Conservation (phyloP, 2,797 vertebrate genomes). For the Gadopsis bispinosus region DNA sequence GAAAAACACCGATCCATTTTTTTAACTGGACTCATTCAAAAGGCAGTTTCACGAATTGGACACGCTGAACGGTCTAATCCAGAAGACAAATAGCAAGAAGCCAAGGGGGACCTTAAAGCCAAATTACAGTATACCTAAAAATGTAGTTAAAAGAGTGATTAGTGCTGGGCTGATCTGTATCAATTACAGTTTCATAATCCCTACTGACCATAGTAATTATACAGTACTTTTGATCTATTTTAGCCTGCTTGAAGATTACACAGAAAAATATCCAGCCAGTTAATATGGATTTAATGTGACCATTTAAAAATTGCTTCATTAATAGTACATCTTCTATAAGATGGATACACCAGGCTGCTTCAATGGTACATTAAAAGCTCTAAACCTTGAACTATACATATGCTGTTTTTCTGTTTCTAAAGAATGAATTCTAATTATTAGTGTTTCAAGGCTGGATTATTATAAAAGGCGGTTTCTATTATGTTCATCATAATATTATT, state of each 20-base stretch:
- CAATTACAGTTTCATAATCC: constrained; percentile 81
- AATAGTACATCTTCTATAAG: constrained; percentile 59
- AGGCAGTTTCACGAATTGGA: constrained; percentile 65
- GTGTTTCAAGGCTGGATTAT: constrained; percentile 24
- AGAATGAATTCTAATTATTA: constrained; percentile 10
- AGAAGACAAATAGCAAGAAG: constrained; percentile 78
- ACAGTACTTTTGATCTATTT: constrained; percentile 79
- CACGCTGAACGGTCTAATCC: constrained; percentile 76
- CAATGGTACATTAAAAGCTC: constrained; percentile 33
- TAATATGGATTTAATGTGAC: constrained; percentile 76
- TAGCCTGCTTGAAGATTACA: constrained; percentile 80
- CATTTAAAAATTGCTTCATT: constrained; percentile 67
- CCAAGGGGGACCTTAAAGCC: constrained; percentile 77
- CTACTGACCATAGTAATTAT: constrained; percentile 83
- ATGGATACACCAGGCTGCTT: constrained; percentile 32
- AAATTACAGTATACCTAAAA: constrained; percentile 78
- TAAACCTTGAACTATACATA: constrained; percentile 8
- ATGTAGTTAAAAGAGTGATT: constrained; percentile 79
- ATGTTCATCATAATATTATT: constrained; percentile 38
- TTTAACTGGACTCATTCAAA: constrained; percentile 56
- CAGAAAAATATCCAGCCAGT: constrained; percentile 64
- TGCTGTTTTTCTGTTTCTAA: constrained; percentile 9
- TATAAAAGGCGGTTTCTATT: constrained; percentile 24
- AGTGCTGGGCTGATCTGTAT: constrained; percentile 81
- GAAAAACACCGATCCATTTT: constrained; percentile 34